phyloP scores from a whole-genome alignment of 2,888 invertebrate genomes.

The Hydraecia micacea region DNA sequence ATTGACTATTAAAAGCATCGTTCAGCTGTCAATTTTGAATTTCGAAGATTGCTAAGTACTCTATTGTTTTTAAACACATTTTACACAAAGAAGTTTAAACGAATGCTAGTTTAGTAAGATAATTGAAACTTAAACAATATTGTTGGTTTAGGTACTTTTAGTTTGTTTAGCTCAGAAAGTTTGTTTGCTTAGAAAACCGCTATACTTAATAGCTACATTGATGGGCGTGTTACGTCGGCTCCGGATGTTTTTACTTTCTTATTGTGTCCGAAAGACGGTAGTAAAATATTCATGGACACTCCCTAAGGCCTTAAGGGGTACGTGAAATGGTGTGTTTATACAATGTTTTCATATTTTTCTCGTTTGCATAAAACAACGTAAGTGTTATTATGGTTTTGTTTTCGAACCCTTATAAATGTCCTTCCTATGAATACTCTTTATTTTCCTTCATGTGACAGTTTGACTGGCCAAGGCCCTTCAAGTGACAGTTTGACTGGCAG shows the following conservation, averaged over 20 bases:
- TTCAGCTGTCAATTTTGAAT: conserved; percentile 19
- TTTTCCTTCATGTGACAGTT: not conserved
- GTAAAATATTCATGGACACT: conserved; percentile 31
- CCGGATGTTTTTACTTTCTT: conserved; percentile 45
- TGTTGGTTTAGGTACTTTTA: conserved; percentile 13
- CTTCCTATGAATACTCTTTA: too few species aligned
- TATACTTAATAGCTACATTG: conserved; percentile 22
- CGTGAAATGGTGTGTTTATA: not conserved
- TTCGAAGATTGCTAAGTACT: not conserved
- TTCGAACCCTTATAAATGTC: not conserved
- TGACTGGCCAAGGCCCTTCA: not conserved
- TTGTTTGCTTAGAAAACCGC: conserved; percentile 26
- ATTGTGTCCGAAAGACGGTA: conserved; percentile 5
- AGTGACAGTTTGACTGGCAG: not conserved
- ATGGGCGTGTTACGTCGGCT: conserved; percentile 17
- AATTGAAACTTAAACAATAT: conserved; percentile 9
- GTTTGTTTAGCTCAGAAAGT: conserved; percentile 38
- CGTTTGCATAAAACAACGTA: not conserved
- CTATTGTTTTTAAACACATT: not conserved
- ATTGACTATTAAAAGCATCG: not conserved
- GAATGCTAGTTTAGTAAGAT: not conserved
- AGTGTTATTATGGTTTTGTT: not conserved
- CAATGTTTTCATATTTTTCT: not conserved
- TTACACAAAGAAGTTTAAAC: not conserved
- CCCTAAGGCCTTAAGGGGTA: not conserved